Percentiles rank a stretch among this genome's conserved stretches.
phyloP scores from a whole-genome alignment of 2,113 vertebrate genomes.

The Oceanites oceanicus region DNA sequence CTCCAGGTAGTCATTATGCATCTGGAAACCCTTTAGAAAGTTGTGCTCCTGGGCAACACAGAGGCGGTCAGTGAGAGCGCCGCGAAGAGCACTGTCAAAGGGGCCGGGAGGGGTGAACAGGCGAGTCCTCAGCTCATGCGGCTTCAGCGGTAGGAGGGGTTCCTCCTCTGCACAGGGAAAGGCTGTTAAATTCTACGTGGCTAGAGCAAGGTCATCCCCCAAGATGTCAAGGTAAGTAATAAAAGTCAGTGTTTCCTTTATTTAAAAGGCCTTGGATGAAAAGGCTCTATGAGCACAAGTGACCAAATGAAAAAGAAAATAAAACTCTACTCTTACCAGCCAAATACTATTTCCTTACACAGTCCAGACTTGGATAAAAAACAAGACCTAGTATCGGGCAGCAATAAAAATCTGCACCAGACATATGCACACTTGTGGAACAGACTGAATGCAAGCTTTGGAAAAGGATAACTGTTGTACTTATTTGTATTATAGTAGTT shows the following conservation, averaged over 20 bases:
- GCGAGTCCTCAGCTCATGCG: constrained; percentile 31
- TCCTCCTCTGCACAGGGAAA: constrained; percentile 50
- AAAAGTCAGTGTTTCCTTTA: background rate
- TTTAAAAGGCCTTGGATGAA: background rate
- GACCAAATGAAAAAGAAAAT: background rate
- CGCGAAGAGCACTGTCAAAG: constrained; percentile 42
- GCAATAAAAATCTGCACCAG: background rate
- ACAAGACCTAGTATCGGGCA: background rate
- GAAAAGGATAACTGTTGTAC: background rate
- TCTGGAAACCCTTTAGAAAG: constrained; percentile 71
- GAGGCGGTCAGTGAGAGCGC: constrained; percentile 53
- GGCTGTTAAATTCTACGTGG: background rate
- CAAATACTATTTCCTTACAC: background rate
- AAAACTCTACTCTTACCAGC: background rate
- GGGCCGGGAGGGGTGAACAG: constrained; percentile 27
- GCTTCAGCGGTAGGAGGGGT: background rate
- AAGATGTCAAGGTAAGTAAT: background rate
- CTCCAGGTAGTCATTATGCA: constrained; percentile 69
- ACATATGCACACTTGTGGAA: background rate
- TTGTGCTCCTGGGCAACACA: constrained; percentile 58
- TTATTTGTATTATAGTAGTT: background rate
- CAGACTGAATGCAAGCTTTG: background rate
- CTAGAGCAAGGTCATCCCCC: background rate
- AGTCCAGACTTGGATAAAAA: background rate
- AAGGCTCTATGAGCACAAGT: background rate